These are phyloP conservation scores for Silurus asotus DNA, from an alignment of 2,113 vertebrate species.

Conservation along the genomic window DNA sequence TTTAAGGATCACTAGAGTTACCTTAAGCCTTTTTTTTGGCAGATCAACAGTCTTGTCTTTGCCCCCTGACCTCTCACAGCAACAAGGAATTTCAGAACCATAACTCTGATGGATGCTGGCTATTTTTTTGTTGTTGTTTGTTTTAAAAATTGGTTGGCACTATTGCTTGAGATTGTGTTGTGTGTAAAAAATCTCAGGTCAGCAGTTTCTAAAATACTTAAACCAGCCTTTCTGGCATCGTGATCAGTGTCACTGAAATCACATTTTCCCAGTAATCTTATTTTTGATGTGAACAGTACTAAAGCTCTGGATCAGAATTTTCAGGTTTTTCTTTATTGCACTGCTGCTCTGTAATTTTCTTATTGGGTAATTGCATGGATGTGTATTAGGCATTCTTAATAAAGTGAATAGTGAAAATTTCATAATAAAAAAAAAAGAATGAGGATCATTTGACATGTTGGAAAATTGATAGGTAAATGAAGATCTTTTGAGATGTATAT, in stretches of 20 bases:
- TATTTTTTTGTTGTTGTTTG: not conserved
- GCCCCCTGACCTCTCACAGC: not conserved
- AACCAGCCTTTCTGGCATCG: not conserved
- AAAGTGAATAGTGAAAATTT: not conserved
- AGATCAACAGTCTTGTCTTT: not conserved
- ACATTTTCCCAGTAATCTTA: not conserved
- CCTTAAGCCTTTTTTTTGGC: not conserved
- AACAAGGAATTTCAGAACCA: not conserved
- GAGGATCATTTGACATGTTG: not conserved
- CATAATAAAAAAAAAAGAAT: not conserved
- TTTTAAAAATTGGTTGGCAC: too few species aligned
- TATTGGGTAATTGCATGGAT: not conserved
- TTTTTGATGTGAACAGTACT: not conserved
- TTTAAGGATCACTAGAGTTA: not conserved
- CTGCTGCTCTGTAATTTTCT: not conserved
- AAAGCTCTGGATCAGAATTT: not conserved
- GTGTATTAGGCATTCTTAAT: not conserved
- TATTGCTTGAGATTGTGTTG: not conserved
- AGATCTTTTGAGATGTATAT: not conserved
- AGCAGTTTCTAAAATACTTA: constrained; percentile 2
- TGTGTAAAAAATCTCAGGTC: not conserved
- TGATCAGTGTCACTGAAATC: not conserved
- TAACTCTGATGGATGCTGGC: not conserved
- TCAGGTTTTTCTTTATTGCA: not conserved
- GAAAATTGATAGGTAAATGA: not conserved